Evolutionary conservation across 2,888 invertebrate genomes (phyloP).

Genomic region (Drosophila atripex): DNA sequence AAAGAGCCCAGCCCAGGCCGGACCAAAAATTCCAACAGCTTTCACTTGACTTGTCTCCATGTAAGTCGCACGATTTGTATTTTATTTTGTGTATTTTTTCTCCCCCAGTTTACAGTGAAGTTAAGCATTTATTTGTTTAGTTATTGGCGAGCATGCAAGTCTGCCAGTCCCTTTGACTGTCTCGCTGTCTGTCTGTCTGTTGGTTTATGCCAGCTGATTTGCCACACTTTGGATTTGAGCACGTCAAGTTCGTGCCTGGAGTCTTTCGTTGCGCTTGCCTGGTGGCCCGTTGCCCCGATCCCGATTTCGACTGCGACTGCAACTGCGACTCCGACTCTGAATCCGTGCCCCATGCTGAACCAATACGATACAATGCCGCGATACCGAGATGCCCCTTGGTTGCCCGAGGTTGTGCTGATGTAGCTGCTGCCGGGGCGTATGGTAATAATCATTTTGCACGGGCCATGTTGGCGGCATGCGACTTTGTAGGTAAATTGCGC

Average conservation of each 20-base stretch:
- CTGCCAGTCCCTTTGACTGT: not conserved
- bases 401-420: conserved; percentile 10
- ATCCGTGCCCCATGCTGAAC: conserved; percentile 6
- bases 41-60: conserved; percentile 56
- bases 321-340: not conserved
- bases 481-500: conserved; percentile 80
- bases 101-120: conserved; percentile 19
- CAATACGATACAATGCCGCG: conserved; percentile 10
- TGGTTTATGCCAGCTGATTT: conserved; percentile 54
- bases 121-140: conserved; percentile 68
- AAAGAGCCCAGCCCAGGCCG: conserved; percentile 47
- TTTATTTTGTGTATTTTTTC: conserved; percentile 19
- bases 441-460: conserved; percentile 77
- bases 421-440: conserved; percentile 58
- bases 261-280: conserved; percentile 77
- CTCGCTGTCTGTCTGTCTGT: not conserved
- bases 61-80: conserved; percentile 37
- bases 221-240: conserved; percentile 74
- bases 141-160: conserved; percentile 33
- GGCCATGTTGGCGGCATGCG: conserved; percentile 69
- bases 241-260: conserved; percentile 78
- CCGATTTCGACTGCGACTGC: not conserved
- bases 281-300: conserved; percentile 64
- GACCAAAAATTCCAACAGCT: conserved; percentile 43
- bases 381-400: conserved; percentile 21